phyloP scores from a whole-genome alignment of 2,888 invertebrate species.

The Drosophila falleni region DNA sequence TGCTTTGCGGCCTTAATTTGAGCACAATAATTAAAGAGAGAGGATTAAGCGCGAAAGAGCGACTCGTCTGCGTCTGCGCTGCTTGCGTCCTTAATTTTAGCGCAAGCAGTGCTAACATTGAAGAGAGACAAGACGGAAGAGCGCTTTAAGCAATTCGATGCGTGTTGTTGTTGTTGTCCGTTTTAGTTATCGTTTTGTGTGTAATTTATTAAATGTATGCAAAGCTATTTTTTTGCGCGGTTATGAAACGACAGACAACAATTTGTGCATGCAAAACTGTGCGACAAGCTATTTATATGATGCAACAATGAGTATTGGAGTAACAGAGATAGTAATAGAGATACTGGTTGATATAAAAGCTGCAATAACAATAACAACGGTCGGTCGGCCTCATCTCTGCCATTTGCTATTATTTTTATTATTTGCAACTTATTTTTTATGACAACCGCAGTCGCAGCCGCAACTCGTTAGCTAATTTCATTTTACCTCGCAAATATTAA shows the following conservation, averaged over 20 bases:
- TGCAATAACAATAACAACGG: not conserved
- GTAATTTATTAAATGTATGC: conserved; percentile 23
- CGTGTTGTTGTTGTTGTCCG: conserved; percentile 9
- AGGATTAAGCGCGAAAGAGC: not conserved
- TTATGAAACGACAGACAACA: conserved; percentile 61
- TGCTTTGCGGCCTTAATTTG: conserved; percentile 5
- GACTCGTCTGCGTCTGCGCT: conserved; percentile 9
- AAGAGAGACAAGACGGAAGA: not conserved
- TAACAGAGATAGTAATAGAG: conserved; percentile 23
- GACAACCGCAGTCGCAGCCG: conserved; percentile 42
- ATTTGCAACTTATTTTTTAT: conserved; percentile 69
- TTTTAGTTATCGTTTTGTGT: conserved; percentile 18
- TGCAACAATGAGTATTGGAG: conserved; percentile 49
- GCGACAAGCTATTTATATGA: conserved; percentile 53
- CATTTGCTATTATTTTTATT: conserved; percentile 67
- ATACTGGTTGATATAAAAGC: conserved; percentile 9
- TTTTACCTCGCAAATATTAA: conserved; percentile 54
- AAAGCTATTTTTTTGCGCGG: conserved; percentile 12
- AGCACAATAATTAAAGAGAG: not conserved
- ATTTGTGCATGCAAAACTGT: conserved; percentile 70
- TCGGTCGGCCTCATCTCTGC: conserved; percentile 49
- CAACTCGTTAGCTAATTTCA: conserved; percentile 70
- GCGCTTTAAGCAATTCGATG: not conserved
- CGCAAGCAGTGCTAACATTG: not conserved
- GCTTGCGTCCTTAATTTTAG: not conserved